Evolutionary conservation across 2,888 invertebrate species (phyloP).

Genomic region (Eristalis tenax): DNA sequence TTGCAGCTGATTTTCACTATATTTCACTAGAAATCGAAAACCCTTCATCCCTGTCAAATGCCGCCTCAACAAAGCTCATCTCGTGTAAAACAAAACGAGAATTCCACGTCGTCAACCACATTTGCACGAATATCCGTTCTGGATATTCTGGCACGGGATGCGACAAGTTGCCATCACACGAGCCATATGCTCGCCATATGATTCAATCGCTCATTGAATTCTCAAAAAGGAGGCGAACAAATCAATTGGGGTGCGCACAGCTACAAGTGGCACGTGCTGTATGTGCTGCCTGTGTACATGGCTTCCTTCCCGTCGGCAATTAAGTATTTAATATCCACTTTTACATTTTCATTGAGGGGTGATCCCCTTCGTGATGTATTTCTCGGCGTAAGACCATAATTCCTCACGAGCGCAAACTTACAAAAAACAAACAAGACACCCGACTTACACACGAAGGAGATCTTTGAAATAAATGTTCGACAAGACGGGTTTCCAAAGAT

Average conservation of each 20-base stretch:
- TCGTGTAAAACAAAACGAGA: neutral
- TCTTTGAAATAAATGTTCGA: constrained; percentile 32
- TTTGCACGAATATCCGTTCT: neutral
- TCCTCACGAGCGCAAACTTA: constrained; percentile 39
- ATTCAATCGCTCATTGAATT: constrained; percentile 3
- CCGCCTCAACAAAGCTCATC: neutral
- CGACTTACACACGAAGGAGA: neutral
- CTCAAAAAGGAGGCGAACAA: neutral
- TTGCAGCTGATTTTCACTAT: too few relatives aligned
- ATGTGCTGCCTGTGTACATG: neutral
- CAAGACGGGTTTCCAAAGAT: constrained; percentile 22
- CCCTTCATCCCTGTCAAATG: neutral
- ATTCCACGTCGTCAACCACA: too few relatives aligned
- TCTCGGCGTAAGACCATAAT: constrained; percentile 29
- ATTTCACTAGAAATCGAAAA: too few relatives aligned
- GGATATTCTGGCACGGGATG: neutral
- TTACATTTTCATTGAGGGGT: constrained; percentile 28
- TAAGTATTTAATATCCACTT: constrained; percentile 70
- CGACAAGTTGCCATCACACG: constrained; percentile 5
- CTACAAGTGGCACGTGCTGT: constrained; percentile 40
- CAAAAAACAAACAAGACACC: neutral
- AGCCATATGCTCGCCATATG: constrained; percentile 54
- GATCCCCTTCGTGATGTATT: constrained; percentile 30
- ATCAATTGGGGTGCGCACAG: constrained; percentile 28
- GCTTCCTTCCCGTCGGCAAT: constrained; percentile 69